Conservation (phyloP, 2,113 vertebrate genomes). For the Heliornis fulica region DNA sequence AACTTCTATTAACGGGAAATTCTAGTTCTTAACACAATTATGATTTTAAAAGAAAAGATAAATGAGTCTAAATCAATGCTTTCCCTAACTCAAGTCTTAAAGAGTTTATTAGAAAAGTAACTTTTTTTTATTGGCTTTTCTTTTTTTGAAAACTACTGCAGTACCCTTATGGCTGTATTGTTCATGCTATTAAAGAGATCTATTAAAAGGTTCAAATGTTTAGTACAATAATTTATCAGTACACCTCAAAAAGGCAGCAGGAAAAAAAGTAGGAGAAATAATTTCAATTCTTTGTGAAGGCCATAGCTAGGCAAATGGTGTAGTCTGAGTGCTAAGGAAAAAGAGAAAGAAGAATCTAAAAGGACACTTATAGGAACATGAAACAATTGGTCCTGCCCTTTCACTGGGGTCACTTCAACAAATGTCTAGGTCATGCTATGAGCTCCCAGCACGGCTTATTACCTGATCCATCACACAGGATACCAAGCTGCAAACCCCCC, state of each 20-base stretch:
- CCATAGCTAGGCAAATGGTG: neutral
- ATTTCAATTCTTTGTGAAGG: neutral
- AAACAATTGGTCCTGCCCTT: neutral
- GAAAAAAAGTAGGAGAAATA: neutral
- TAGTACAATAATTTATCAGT: neutral
- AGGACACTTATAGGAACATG: neutral
- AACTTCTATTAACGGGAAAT: neutral
- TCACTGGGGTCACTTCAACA: neutral
- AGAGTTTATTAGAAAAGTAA: neutral
- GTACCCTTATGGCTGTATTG: neutral
- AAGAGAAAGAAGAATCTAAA: neutral
- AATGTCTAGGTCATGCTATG: neutral
- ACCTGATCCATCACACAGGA: neutral
- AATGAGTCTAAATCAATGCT: neutral
- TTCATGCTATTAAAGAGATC: neutral
- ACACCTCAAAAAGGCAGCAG: neutral
- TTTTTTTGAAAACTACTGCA: neutral
- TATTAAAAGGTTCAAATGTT: neutral
- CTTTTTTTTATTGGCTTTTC: neutral
- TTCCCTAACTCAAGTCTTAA: neutral
- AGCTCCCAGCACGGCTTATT: neutral
- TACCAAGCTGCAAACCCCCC: accelerated
- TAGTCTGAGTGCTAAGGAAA: neutral
- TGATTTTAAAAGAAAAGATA: neutral
- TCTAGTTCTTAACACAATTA: neutral